These are phyloP conservation scores for Phoenoteleia sp. DNA, from an alignment of 2,888 invertebrate species.

Conservation along the genomic window DNA sequence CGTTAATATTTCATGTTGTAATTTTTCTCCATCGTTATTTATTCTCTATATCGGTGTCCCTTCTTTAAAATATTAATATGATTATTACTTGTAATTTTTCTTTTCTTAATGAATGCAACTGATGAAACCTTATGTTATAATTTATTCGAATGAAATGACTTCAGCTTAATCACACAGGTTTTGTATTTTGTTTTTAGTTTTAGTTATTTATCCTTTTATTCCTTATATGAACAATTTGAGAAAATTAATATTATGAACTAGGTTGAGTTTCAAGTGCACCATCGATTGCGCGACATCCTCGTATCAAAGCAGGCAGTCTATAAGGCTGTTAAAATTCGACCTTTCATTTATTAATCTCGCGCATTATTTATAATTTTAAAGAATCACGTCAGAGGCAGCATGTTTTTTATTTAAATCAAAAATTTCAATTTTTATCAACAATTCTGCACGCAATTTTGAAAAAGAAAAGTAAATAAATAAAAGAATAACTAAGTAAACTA, in stretches of 20 bases:
- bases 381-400: too few species aligned
- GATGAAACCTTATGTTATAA: slow-evolving; percentile 78
- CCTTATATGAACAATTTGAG: slow-evolving; percentile 66
- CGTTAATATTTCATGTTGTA: slow-evolving; percentile 49
- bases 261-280: slow-evolving; percentile 44
- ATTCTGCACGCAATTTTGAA: too few species aligned
- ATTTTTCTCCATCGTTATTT: slow-evolving; percentile 65
- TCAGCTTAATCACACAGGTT: slow-evolving; percentile 34
- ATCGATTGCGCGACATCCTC: slow-evolving; percentile 38
- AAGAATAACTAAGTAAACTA: too few species aligned
- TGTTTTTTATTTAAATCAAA: too few species aligned
- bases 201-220: slow-evolving; percentile 52
- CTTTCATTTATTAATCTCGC: too few species aligned
- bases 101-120: slow-evolving; percentile 76
- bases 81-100: slow-evolving; percentile 32
- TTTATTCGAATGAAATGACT: slow-evolving; percentile 76
- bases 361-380: too few species aligned
- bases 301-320: slow-evolving; percentile 29
- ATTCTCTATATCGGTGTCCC: slow-evolving; percentile 60
- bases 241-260: slow-evolving; percentile 66
- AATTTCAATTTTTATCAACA: too few species aligned
- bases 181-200: slow-evolving; percentile 12
- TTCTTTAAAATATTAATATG: slow-evolving; percentile 48
- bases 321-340: too few species aligned
- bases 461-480: too few species aligned